Evolutionary conservation across 1,140 invertebrate genomes (phyloP).

Genomic region (Drosophila sproati): DNA sequence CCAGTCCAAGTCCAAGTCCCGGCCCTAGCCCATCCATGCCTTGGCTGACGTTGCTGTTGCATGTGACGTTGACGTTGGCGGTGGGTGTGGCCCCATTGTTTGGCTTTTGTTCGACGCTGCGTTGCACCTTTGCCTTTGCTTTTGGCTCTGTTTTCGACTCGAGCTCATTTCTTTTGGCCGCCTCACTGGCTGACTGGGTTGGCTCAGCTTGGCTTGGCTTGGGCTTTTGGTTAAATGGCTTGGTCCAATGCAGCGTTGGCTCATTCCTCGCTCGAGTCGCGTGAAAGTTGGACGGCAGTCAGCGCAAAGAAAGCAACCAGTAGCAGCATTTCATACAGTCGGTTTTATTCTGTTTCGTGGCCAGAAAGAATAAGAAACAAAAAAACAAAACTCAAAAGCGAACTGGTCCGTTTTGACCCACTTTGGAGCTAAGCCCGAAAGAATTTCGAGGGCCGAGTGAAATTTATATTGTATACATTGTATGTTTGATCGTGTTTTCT

Average conservation of each 20-base stretch:
- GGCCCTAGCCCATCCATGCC: conserved; percentile 14
- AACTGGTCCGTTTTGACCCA: conserved; percentile 67
- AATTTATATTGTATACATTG: conserved; percentile 24
- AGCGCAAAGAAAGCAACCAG: conserved; percentile 69
- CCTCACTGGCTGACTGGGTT: conserved; percentile 33
- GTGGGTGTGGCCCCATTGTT: conserved; percentile 48
- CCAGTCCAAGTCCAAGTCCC: conserved; percentile 22
- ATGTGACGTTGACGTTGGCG: conserved; percentile 2
- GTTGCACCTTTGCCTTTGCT: conserved; percentile 37
- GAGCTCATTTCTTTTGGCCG: conserved; percentile 46
- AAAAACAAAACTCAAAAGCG: conserved; percentile 23
- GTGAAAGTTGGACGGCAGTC: conserved; percentile 77
- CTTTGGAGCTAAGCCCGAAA: conserved; percentile 41
- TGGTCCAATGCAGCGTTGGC: conserved; percentile 69
- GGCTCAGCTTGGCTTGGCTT: neutral
- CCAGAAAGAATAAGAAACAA: conserved; percentile 62
- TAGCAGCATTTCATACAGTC: conserved; percentile 29
- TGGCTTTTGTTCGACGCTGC: conserved; percentile 46
- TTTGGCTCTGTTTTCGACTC: conserved; percentile 41
- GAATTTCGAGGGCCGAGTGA: conserved; percentile 63
- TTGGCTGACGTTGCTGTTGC: conserved; percentile 10
- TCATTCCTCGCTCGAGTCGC: conserved; percentile 80
- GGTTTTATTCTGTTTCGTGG: conserved; percentile 52
- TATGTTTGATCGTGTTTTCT: conserved; percentile 28
- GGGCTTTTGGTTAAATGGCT: conserved; percentile 77